A percentile compares a stretch with the other conserved stretches of the same genome.
Evolutionary conservation across 1,140 invertebrate species (phyloP).

Genomic region (Lineus longissimus): DNA sequence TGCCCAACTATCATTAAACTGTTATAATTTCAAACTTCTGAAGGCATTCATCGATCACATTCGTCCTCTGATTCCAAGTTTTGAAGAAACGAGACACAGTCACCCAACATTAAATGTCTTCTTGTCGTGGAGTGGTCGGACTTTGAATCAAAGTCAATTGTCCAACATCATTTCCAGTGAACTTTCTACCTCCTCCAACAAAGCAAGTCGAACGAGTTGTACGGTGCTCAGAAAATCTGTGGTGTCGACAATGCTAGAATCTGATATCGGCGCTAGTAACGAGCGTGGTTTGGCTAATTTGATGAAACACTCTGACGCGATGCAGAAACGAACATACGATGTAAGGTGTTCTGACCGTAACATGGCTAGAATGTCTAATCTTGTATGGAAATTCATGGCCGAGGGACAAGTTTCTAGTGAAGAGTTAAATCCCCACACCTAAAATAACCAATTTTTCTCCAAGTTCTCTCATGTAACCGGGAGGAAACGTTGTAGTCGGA

Average conservation of each 20-base stretch:
- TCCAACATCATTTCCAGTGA: constrained; percentile 7
- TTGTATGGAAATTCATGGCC: constrained; percentile 3
- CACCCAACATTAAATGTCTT: constrained; percentile 6
- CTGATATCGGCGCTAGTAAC: constrained; percentile 4
- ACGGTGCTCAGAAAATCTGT: constrained; percentile 3
- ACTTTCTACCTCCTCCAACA: neutral
- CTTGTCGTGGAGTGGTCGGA: constrained; percentile 6
- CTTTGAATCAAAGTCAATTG: constrained; percentile 4
- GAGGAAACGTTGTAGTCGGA: constrained; percentile 1
- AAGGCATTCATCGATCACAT: constrained; percentile 7
- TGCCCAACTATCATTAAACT: constrained; percentile 7
- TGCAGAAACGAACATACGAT: constrained; percentile 5
- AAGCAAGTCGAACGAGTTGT: constrained; percentile 3
- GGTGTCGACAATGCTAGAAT: constrained; percentile 7
- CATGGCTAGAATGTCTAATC: constrained; percentile 7
- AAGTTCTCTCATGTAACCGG: constrained; percentile 1
- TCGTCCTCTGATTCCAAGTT: constrained; percentile 7
- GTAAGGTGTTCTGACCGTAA: constrained; percentile 3
- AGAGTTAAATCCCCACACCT: constrained; percentile 3
- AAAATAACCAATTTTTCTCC: constrained; percentile 2
- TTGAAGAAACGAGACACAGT: constrained; percentile 1
- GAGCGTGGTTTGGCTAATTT: constrained; percentile 8
- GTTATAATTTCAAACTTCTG: constrained; percentile 3
- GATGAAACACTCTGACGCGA: constrained; percentile 7
- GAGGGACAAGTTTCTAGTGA: neutral